These are phyloP conservation scores for Eunapius fragilis DNA, from an alignment of 37 sponge, comb jelly and placozoan species.

Conservation along the genomic window DNA sequence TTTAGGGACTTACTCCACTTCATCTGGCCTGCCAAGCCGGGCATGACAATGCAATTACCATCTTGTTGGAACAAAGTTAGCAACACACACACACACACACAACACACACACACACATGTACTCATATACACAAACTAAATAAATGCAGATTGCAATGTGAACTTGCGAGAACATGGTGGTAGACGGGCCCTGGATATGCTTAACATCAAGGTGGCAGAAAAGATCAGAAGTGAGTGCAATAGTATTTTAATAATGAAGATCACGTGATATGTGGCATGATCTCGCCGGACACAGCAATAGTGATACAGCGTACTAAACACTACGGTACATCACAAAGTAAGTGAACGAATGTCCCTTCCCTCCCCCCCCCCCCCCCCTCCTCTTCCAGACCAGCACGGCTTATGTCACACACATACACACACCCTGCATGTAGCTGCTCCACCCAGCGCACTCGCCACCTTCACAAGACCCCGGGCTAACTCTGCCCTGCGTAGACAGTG, in stretches of 20 bases:
- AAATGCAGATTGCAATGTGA: constrained; percentile 34
- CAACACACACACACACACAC: neutral
- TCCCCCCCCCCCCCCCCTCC: neutral
- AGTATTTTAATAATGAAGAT: neutral
- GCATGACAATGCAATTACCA: constrained; percentile 62
- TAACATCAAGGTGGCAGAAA: constrained; percentile 28
- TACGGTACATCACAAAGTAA: neutral
- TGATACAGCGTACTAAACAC: neutral
- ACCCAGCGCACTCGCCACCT: neutral
- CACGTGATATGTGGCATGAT: neutral
- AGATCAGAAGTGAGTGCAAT: neutral
- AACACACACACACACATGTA: no score
- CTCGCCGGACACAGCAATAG: neutral
- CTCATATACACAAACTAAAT: neutral
- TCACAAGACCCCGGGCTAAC: neutral
- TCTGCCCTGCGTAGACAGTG: neutral
- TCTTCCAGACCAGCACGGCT: neutral
- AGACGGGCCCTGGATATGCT: constrained; percentile 67
- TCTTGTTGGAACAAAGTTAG: constrained; percentile 63
- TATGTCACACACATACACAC: neutral
- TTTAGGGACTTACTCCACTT: constrained; percentile 76
- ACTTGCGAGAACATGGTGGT: constrained; percentile 64
- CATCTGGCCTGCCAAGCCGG: constrained; percentile 76
- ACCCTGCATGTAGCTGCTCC: constrained; percentile 9
- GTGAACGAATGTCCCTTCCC: no score